Evolutionary conservation across 1,140 invertebrate genomes (phyloP), one percentile per base, ranked within the genome.

Genomic region (Cherax destructor): DNA sequence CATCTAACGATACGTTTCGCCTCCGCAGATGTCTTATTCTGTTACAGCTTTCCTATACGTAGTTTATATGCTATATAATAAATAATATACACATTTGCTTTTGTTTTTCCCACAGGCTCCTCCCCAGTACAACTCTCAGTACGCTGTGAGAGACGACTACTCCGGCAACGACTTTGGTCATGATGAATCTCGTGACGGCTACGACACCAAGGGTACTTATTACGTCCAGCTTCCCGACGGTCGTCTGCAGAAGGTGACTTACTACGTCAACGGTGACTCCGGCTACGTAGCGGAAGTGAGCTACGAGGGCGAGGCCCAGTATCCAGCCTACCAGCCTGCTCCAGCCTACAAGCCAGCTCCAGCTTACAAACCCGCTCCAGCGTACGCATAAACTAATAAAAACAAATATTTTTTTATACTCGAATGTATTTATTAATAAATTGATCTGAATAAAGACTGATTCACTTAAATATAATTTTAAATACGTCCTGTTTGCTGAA

Each of bases 151-250:
- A 5, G 65, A 69, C 65, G 65, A 69, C 65, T 69, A 69, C 21
- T 69, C 65, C 65, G 65, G 65, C 65, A 69, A 69, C 65, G 65
- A 69, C 16, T 69, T 69, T 18, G 65, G 65, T 69, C 65, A 69
- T 18, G 13, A 69, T 6, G 65, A 69, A 18, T 69, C 65, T n/a
- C 65, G 65, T 21, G 65, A 69, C 21, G 65, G 65, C 65, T 69
- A 69, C 65, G 65, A 69, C 65, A 69, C 65, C 65, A 18, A 69
- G 65, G 65, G 65, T n/a, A 69, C 65, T n/a, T 69, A 69, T n/a
- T 69, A 69, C 18, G 65, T 69, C 16, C 65, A 69, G 65, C 65
- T 69, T n/a, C 21, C 65, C 65, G 65, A 69, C 16, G 65, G 65
- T 69, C 65, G 65, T 21, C 65, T 18, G 65, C 65, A 69, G 65